phyloP scores from a whole-genome alignment of 2,113 vertebrate genomes.

The Ursus arctos region DNA sequence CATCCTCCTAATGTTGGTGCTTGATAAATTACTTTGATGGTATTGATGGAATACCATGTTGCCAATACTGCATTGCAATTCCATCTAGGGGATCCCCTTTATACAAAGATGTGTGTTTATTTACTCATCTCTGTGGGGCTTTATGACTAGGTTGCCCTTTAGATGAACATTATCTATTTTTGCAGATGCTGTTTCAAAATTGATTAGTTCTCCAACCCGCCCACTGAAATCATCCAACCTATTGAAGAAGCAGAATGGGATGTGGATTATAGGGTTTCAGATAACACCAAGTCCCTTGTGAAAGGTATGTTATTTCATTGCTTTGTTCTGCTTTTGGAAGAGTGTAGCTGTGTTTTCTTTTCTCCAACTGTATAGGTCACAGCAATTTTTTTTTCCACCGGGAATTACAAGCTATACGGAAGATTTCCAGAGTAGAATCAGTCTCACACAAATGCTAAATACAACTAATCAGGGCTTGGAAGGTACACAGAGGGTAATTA shows the following conservation, averaged over 20 bases:
- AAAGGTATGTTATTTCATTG: slow-evolving; percentile 87
- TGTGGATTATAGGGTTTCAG: slow-evolving; percentile 88
- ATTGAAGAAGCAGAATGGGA: slow-evolving; percentile 85
- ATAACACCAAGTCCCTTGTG: slow-evolving; percentile 83
- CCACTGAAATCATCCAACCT: slow-evolving; percentile 84
- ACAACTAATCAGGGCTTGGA: slow-evolving; percentile 74
- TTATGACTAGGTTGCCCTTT: slow-evolving; percentile 78
- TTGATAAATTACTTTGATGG: slow-evolving; percentile 41
- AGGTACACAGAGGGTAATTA: slow-evolving; percentile 77
- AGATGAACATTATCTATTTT: slow-evolving; percentile 84
- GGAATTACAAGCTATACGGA: slow-evolving; percentile 82
- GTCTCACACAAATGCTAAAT: slow-evolving; percentile 78
- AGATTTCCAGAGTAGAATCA: slow-evolving; percentile 84
- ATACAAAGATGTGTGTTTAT: slow-evolving; percentile 58
- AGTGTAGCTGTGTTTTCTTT: slow-evolving; percentile 81
- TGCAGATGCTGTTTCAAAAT: slow-evolving; percentile 84
- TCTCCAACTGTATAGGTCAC: slow-evolving; percentile 83
- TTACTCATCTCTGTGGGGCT: slow-evolving; percentile 76
- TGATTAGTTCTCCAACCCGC: slow-evolving; percentile 77
- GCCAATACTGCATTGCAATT: neutral
- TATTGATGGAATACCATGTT: neutral
- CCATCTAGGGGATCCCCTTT: neutral
- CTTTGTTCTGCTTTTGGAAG: slow-evolving; percentile 87
- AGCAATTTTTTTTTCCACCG: slow-evolving; percentile 78
- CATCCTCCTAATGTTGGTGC: neutral